Evolutionary conservation across 2,888 invertebrate species (phyloP).

Genomic region (Drosophila kambysellisi): DNA sequence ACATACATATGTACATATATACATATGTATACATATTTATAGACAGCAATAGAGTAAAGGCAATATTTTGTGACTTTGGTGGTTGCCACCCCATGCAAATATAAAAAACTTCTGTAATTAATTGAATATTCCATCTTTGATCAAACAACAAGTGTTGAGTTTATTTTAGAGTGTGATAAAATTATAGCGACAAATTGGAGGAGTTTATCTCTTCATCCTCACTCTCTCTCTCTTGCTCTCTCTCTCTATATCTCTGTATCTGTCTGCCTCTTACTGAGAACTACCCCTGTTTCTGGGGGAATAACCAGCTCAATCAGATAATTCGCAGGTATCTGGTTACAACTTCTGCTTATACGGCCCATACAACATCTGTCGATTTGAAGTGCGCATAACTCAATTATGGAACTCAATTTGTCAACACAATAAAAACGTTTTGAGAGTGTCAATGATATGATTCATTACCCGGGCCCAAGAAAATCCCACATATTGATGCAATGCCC

Average conservation of each 20-base stretch:
- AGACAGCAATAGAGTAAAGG: no score
- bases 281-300: conserved; percentile 25
- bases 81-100: background rate
- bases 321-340: conserved; percentile 75
- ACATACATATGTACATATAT: background rate
- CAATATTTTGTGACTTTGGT: background rate
- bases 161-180: conserved; percentile 31
- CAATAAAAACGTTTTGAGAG: conserved; percentile 41
- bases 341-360: conserved; percentile 25
- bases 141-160: conserved; percentile 27
- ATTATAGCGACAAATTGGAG: conserved; percentile 3
- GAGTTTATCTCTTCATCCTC: background rate
- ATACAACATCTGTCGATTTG: conserved; percentile 58
- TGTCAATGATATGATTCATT: conserved; percentile 41
- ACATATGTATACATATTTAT: conserved; percentile 4
- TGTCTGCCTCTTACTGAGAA: background rate
- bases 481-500: background rate
- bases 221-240: background rate
- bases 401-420: conserved; percentile 48
- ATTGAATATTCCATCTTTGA: conserved; percentile 13
- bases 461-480: background rate
- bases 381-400: conserved; percentile 57
- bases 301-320: conserved; percentile 64
- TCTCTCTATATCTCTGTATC: background rate
- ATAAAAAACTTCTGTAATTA: background rate